These are phyloP conservation scores for Trogon melanurus DNA, from an alignment of 2,113 vertebrate genomes.

Conservation along the genomic window DNA sequence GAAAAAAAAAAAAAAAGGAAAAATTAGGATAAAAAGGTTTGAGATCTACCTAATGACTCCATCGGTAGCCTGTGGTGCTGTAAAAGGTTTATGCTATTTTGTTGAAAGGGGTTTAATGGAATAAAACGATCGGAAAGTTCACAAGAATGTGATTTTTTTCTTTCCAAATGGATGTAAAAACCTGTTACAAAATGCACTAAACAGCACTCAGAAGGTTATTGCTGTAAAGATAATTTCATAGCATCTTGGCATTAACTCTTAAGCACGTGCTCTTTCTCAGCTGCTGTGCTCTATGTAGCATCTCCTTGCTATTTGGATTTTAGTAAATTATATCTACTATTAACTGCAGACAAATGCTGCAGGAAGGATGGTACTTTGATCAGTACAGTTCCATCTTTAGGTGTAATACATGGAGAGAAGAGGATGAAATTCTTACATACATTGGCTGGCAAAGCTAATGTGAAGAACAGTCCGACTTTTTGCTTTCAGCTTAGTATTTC, in stretches of 20 bases:
- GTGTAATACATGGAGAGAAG: not conserved
- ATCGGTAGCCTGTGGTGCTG: not conserved
- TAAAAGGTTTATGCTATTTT: not conserved
- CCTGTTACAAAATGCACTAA: not conserved
- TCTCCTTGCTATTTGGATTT: not conserved
- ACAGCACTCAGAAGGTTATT: not conserved
- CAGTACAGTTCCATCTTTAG: not conserved
- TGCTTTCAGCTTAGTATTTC: not conserved
- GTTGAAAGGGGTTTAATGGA: not conserved
- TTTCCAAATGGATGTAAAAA: not conserved
- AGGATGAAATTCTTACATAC: not conserved
- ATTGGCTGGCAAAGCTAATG: not conserved
- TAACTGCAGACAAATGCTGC: not conserved
- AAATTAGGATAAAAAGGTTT: not conserved
- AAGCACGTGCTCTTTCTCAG: fast-evolving
- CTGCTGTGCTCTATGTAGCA: not conserved
- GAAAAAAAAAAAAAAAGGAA: not conserved
- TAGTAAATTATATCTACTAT: not conserved
- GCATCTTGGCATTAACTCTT: not conserved
- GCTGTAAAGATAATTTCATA: not conserved
- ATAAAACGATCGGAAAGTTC: not conserved
- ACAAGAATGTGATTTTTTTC: not conserved
- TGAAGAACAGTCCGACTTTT: not conserved
- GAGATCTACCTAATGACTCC: not conserved
- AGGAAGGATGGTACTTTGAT: not conserved